Evolutionary conservation across 2,888 invertebrate species (phyloP).

Genomic region (Dilophus febrilis): DNA sequence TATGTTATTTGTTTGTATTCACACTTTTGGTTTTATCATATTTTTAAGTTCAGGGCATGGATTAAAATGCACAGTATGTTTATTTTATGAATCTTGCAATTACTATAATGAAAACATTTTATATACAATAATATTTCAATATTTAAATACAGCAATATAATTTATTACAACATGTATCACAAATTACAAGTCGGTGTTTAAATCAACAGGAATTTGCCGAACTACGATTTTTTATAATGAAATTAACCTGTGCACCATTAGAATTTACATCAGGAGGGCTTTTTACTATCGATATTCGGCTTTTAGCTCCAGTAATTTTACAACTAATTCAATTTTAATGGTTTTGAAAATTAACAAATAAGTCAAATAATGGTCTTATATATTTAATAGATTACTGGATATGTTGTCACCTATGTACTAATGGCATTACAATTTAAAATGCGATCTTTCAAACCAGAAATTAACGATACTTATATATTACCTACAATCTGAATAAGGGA

Average conservation of each 20-base stretch:
- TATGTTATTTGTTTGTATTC: constrained; percentile 1
- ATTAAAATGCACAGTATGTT: neutral
- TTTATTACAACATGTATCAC: neutral
- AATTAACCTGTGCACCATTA: constrained; percentile 1
- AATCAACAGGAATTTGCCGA: constrained; percentile 3
- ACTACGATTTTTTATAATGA: constrained; percentile 3
- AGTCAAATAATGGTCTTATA: too few relatives aligned
- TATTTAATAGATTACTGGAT: constrained; percentile 3
- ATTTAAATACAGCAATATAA: neutral
- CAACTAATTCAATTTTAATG: too few relatives aligned
- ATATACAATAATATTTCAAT: neutral
- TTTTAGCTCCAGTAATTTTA: constrained; percentile 6
- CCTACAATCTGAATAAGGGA: too few relatives aligned
- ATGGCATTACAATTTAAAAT: constrained; percentile 5
- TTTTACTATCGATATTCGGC: constrained; percentile 1
- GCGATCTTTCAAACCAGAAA: neutral
- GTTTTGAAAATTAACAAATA: too few relatives aligned
- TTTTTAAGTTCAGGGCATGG: constrained; percentile 4
- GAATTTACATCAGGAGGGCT: constrained; percentile 4
- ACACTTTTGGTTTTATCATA: constrained; percentile 1
- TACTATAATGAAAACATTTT: too few relatives aligned
- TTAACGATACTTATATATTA: neutral
- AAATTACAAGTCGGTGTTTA: constrained; percentile 2
- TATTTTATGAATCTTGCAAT: too few relatives aligned
- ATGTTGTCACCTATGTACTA: constrained; percentile 4